Evolutionary conservation across 1,140 invertebrate species (phyloP).

Genomic region (Magallana gigas): DNA sequence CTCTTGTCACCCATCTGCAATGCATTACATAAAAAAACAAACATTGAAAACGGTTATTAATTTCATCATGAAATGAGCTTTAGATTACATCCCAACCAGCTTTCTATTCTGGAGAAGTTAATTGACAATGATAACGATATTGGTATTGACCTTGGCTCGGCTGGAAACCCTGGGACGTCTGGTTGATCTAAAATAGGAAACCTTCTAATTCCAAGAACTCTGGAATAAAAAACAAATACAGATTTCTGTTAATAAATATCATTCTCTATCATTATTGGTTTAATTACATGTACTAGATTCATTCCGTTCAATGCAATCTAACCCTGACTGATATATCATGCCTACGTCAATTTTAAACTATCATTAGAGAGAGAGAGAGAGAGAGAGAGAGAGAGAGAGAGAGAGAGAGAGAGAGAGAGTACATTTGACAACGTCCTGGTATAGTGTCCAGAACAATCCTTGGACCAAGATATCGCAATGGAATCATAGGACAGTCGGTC

Average conservation of each 20-base stretch:
- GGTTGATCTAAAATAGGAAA: not conserved
- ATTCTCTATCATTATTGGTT: not conserved
- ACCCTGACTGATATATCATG: too few relatives aligned
- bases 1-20: constrained; percentile 25
- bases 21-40: not conserved
- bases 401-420: not conserved
- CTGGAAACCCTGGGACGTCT: not conserved
- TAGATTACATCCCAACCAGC: not conserved
- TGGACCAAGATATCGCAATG: constrained; percentile 18
- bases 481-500: constrained; percentile 29
- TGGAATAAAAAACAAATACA: not conserved
- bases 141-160: not conserved
- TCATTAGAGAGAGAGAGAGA: not conserved
- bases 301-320: too few relatives aligned
- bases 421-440: constrained; percentile 35
- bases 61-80: not conserved
- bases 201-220: constrained; percentile 8
- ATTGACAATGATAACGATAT: too few relatives aligned
- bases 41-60: too few relatives aligned
- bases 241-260: not conserved
- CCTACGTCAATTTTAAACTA: too few relatives aligned
- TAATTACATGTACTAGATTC: too few relatives aligned
- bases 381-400: constrained; percentile 2
- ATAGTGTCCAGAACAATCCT: constrained; percentile 14
- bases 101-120: too few relatives aligned